Base-by-base conservation (phyloP, 1,140 invertebrate genomes). In the Heliconius eleuchia region DNA sequence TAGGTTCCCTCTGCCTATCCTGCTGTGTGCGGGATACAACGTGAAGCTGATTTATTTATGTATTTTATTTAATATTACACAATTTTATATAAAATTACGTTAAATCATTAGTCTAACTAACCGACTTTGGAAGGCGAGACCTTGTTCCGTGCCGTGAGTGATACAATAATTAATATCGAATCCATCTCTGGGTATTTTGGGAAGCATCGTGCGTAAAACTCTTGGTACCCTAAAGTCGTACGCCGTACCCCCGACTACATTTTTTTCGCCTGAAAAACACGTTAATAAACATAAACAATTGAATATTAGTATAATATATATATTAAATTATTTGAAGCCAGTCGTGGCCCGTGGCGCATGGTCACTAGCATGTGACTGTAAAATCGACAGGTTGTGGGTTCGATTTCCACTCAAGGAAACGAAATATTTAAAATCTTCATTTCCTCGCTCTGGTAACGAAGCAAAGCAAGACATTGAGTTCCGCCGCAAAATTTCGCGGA, bases 131-230 rank as follows among this genome's bases (percentile, higher is more conserved):
- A 66, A 66, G 27, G 23, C 13, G 13, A 66, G 60, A 9, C 91
- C 90, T 60, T 94, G 92, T 23, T 90, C 87, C 6, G 90, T 93
- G 19, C 89, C 92, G 66, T 92, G 90, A 19, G 94, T 96, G 16
- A 98, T 91, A 85, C 96, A 97, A 85, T 96, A 98, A 89, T 98
- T 98, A 79, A 97, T 95, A 91, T 98, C 97, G 85, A 96, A 98
- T 2, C 98, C 98, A 9, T 94, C 90, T 57, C 94, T 91, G 70
- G 96, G 90, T 77, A 93, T 89, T 87, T 80, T 94, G 52, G 89
- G 87, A 73, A 95, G 57, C 85, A 94, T 87, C 1, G 83, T 78
- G 30, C 94, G 95, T 18, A 97, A 83, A 23, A 95, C 85, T 72
- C 92, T 93, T 1, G 96, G 95, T 16, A 95, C 94, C 73, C 96